Evolutionary conservation across 2,797 vertebrate genomes (phyloP).

Genomic region (Coranthus polyacanthus): DNA sequence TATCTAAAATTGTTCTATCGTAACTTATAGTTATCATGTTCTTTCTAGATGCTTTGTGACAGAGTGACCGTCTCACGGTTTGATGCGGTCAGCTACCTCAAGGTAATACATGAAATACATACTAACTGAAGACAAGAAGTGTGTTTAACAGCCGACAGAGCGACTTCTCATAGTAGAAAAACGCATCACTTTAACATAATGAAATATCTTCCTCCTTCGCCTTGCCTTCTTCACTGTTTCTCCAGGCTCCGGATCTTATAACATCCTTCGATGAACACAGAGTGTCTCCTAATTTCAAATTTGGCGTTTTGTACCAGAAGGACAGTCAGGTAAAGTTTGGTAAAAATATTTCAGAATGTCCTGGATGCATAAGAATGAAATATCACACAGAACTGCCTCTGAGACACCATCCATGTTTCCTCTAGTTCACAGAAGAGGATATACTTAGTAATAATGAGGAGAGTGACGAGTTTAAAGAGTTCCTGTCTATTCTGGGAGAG

Average conservation of each 20-base stretch:
- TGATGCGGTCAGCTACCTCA: conserved; percentile 85
- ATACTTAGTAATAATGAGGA: conserved; percentile 86
- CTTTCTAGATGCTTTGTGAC: conserved; percentile 84
- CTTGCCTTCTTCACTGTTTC: conserved; percentile 1
- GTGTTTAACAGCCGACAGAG: no score
- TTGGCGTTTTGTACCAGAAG: conserved; percentile 86
- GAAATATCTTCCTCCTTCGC: neutral
- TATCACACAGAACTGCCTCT: conserved; percentile 8
- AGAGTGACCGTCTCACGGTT: conserved; percentile 81
- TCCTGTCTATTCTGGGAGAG: conserved; percentile 84
- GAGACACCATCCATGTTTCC: conserved; percentile 44
- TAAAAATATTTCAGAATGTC: neutral
- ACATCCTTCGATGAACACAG: conserved; percentile 87
- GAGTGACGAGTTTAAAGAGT: conserved; percentile 83
- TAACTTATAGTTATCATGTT: no score
- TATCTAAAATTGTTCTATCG: neutral
- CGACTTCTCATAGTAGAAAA: no score
- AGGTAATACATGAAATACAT: conserved; percentile 68
- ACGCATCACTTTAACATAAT: neutral
- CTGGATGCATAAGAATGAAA: conserved; percentile 14
- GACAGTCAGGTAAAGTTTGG: conserved; percentile 80
- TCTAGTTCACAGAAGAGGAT: conserved; percentile 85
- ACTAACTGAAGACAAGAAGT: neutral
- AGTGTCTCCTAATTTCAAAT: conserved; percentile 87
- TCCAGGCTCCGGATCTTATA: conserved; percentile 86